Conservation (phyloP, 2,113 vertebrate genomes). For the Hiodon alosoides region DNA sequence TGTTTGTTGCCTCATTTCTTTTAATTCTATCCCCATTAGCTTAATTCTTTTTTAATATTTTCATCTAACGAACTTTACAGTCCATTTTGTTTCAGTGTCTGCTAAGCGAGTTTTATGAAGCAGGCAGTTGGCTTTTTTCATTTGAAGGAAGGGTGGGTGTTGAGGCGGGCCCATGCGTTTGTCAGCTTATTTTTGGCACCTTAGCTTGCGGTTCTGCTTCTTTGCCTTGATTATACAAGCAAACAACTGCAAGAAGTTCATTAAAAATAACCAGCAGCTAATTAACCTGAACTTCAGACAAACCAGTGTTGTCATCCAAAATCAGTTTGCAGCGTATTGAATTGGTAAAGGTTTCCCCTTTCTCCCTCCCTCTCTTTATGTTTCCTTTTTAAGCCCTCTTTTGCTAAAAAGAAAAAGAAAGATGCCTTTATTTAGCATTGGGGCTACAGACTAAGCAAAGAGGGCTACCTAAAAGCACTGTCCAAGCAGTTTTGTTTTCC, state of each 20-base stretch:
- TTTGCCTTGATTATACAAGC: conserved; percentile 99
- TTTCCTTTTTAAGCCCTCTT: conserved; percentile 66
- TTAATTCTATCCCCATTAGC: conserved; percentile 99
- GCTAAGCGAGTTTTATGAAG: conserved; percentile 99
- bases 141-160: conserved; percentile 84
- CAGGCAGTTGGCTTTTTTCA: conserved; percentile 99
- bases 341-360: conserved; percentile 68
- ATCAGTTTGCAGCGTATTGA: conserved; percentile 88
- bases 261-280: conserved; percentile 99
- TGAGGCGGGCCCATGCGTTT: conserved; percentile 88
- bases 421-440: conserved; percentile 68
- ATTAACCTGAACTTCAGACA: conserved; percentile 98
- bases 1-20: conserved; percentile 99
- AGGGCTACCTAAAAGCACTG: conserved; percentile 71
- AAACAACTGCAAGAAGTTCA: conserved; percentile 99
- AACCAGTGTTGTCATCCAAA: conserved; percentile 86
- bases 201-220: conserved; percentile 99
- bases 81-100: conserved; percentile 99
- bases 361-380: conserved; percentile 34
- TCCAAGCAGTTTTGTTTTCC: conserved; percentile 80
- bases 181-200: conserved; percentile 99
- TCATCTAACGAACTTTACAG: conserved; percentile 99
- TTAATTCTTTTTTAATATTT: conserved; percentile 99
- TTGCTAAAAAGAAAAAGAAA: conserved; percentile 64
- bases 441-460: conserved; percentile 72